phyloP scores from a whole-genome alignment of 30 jellyfish, hydroid and myxozoan species.

The Phacellophora camtschatica region DNA sequence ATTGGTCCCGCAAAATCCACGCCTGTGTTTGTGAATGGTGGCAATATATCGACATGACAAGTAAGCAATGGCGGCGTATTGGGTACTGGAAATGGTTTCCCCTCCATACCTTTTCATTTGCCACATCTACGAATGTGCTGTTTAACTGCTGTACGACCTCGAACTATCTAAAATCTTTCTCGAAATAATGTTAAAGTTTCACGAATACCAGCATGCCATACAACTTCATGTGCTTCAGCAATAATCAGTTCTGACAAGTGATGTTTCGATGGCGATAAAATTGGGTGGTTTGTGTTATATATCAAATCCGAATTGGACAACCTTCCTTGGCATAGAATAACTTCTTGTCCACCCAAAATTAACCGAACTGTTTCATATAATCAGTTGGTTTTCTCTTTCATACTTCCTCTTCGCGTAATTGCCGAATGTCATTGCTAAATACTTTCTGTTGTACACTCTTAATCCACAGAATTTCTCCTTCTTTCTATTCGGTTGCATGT shows the following conservation, averaged over 20 bases:
- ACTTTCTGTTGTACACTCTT: neutral
- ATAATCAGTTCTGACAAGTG: conserved; percentile 22
- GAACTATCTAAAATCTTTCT: conserved; percentile 1
- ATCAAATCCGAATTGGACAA: neutral
- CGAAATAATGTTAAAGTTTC: conserved; percentile 10
- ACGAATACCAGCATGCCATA: conserved; percentile 8
- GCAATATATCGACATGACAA: neutral
- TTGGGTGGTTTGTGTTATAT: neutral
- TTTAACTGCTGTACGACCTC: conserved; percentile 16
- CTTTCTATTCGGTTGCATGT: neutral
- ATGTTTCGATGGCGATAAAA: conserved; percentile 4
- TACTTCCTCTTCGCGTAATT: neutral
- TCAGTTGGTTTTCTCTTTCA: neutral
- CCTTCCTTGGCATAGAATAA: neutral
- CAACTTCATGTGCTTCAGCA: conserved; percentile 30
- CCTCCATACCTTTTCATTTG: conserved; percentile 15
- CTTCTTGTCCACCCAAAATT: conserved; percentile 17
- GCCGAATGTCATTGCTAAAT: neutral
- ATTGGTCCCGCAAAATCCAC: conserved; percentile 10
- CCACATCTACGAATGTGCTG: conserved; percentile 3
- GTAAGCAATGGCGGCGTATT: neutral
- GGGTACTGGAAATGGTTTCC: neutral
- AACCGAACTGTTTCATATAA: neutral
- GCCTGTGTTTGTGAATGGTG: conserved; percentile 18
- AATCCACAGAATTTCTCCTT: neutral